Percentiles rank a stretch among this genome's conserved stretches.
phyloP scores from a whole-genome alignment of 2,888 invertebrate species.

The Drosophila limbata region DNA sequence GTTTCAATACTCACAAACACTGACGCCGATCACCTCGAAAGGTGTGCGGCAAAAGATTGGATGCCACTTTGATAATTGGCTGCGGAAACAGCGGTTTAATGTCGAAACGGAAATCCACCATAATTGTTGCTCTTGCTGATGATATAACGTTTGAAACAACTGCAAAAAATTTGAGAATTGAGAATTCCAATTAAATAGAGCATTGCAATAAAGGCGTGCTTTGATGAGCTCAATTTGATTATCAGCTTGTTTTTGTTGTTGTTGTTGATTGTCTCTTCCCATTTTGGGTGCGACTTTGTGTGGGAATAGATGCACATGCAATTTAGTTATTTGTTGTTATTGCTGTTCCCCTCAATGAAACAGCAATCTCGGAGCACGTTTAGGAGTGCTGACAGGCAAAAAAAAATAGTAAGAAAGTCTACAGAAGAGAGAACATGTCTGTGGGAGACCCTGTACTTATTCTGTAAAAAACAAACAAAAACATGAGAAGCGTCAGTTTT shows the following conservation, averaged over 20 bases:
- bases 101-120: constrained; percentile 87
- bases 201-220: constrained; percentile 50
- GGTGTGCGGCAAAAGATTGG: constrained; percentile 86
- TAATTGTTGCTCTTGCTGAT: constrained; percentile 52
- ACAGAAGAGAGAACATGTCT: background rate
- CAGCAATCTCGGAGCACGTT: constrained; percentile 53
- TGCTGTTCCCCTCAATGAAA: constrained; percentile 47
- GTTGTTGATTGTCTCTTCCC: constrained; percentile 15
- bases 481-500: too few relatives aligned
- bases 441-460: background rate
- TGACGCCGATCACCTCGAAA: constrained; percentile 86
- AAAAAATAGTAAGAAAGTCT: constrained; percentile 4
- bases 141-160: constrained; percentile 34
- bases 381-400: constrained; percentile 39
- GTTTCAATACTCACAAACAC: constrained; percentile 85
- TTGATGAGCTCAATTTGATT: constrained; percentile 60
- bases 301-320: constrained; percentile 71
- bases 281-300: constrained; percentile 56
- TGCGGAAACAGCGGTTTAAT: constrained; percentile 86
- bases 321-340: constrained; percentile 48
- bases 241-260: constrained; percentile 39
- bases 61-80: constrained; percentile 86
- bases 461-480: background rate
- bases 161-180: constrained; percentile 48
- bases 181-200: constrained; percentile 72